phyloP scores from a whole-genome alignment of 2,888 invertebrate genomes.

The Plebejus melissa region DNA sequence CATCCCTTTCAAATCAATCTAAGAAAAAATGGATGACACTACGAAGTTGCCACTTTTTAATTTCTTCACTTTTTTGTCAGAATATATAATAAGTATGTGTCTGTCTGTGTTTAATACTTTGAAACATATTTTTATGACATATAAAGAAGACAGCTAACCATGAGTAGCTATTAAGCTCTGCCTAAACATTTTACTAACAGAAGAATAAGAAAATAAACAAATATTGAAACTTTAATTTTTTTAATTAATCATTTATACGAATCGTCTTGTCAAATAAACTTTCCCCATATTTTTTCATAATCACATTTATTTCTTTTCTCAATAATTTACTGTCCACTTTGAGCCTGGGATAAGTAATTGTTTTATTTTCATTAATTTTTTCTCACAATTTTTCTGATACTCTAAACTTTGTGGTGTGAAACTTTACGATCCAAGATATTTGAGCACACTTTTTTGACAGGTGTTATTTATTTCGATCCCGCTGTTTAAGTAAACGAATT shows the following conservation, averaged over 20 bases:
- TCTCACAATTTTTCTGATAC: slow-evolving; percentile 42
- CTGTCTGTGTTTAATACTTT: too few relatives aligned
- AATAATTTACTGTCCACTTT: slow-evolving; percentile 66
- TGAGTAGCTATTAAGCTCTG: too few relatives aligned
- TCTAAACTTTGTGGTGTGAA: slow-evolving; percentile 38
- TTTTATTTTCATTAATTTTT: slow-evolving; percentile 51
- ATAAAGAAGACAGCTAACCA: too few relatives aligned
- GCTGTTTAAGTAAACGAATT: slow-evolving; percentile 33
- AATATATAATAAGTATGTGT: too few relatives aligned
- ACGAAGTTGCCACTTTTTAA: too few relatives aligned
- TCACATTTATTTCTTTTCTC: background rate
- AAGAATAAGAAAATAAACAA: too few relatives aligned
- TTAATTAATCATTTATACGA: background rate
- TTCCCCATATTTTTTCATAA: background rate
- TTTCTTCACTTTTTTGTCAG: too few relatives aligned
- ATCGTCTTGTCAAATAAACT: slow-evolving; percentile 9
- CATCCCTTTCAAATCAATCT: too few relatives aligned
- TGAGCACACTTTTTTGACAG: slow-evolving; percentile 36
- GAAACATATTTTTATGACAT: too few relatives aligned
- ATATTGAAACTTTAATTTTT: background rate
- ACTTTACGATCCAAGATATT: slow-evolving; percentile 33
- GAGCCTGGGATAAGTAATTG: slow-evolving; percentile 54
- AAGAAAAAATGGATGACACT: too few relatives aligned
- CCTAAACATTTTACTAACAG: too few relatives aligned
- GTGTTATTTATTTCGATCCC: slow-evolving; percentile 36